These are phyloP conservation scores for Cynaeus angustus DNA, from an alignment of 2,888 invertebrate species.

Conservation along the genomic window DNA sequence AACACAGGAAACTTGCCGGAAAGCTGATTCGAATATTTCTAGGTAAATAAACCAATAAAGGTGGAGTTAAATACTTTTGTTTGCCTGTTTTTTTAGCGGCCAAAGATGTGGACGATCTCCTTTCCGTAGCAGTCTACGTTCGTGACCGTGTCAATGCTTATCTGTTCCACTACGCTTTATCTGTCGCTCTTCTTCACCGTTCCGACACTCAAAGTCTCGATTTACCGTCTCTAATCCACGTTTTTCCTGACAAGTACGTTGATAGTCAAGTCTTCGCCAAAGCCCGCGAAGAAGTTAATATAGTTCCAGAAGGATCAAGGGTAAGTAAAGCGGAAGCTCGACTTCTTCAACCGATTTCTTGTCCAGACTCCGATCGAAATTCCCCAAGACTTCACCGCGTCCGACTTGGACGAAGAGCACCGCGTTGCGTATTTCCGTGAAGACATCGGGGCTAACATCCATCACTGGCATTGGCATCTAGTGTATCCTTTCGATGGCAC, in stretches of 20 bases:
- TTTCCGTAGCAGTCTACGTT: slow-evolving; percentile 80
- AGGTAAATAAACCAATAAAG: no score
- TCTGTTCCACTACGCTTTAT: slow-evolving; percentile 85
- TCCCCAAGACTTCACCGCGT: slow-evolving; percentile 84
- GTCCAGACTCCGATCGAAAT: slow-evolving; percentile 79
- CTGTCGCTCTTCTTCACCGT: slow-evolving; percentile 84
- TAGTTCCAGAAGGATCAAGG: slow-evolving; percentile 77
- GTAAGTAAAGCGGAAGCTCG: no score
- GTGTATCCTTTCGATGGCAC: slow-evolving; percentile 84
- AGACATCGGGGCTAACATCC: slow-evolving; percentile 87
- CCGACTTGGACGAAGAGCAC: slow-evolving; percentile 83
- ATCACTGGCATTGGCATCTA: slow-evolving; percentile 93
- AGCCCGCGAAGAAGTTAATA: slow-evolving; percentile 80
- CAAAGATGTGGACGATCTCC: slow-evolving; percentile 81
- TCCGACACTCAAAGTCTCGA: slow-evolving; percentile 81
- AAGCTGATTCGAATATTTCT: slow-evolving; percentile 81
- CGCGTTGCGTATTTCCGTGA: slow-evolving; percentile 88
- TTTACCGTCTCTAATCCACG: slow-evolving; percentile 83
- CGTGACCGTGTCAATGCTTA: slow-evolving; percentile 86
- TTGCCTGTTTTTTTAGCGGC: slow-evolving; percentile 72
- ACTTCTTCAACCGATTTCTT: slow-evolving; percentile 1
- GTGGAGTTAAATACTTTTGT: no score
- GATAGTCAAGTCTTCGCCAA: slow-evolving; percentile 82
- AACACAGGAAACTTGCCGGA: slow-evolving; percentile 82
- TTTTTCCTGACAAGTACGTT: slow-evolving; percentile 89